Conservation (phyloP, 2,888 invertebrate genomes). For the Lordiphosa fenestrarum region DNA sequence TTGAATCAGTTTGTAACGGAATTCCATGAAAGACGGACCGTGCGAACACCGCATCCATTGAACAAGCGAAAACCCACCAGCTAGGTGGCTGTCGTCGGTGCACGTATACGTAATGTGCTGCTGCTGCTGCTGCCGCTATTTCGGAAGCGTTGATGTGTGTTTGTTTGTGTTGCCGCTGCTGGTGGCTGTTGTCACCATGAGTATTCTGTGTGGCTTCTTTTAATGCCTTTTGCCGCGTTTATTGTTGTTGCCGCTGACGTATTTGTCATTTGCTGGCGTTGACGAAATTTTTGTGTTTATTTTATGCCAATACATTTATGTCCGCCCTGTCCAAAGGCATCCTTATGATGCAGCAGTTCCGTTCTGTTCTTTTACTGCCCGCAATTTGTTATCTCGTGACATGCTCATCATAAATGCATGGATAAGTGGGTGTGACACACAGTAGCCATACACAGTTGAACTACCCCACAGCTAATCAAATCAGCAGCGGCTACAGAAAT, state of each 20-base stretch:
- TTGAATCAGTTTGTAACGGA: slow-evolving; percentile 58
- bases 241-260: slow-evolving; percentile 13
- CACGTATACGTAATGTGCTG: slow-evolving; percentile 30
- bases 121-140: slow-evolving; percentile 32
- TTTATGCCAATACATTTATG: slow-evolving; percentile 31
- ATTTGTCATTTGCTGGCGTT: slow-evolving; percentile 17
- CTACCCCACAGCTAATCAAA: too few relatives aligned
- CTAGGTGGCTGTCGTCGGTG: slow-evolving; percentile 19
- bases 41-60: slow-evolving; percentile 9
- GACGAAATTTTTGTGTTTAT: slow-evolving; percentile 33
- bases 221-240: slow-evolving; percentile 41
- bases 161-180: slow-evolving; percentile 7
- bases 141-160: slow-evolving; percentile 32
- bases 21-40: slow-evolving; percentile 54
- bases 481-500: slow-evolving; percentile 14
- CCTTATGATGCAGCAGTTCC: too few relatives aligned
- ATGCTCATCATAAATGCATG: too few relatives aligned
- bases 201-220: slow-evolving; percentile 51
- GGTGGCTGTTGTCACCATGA: slow-evolving; percentile 28
- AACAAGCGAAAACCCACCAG: slow-evolving; percentile 7
- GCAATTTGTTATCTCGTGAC: too few relatives aligned
- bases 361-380: too few relatives aligned
- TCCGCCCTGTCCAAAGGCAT: slow-evolving; percentile 17
- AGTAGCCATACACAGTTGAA: too few relatives aligned
- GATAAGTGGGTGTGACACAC: too few relatives aligned